A percentile compares a stretch with the other conserved stretches of the same genome.
These are phyloP conservation scores for Xiphorhynchus erythropygius DNA, from an alignment of 2,797 vertebrate genomes.

Conservation along the genomic window DNA sequence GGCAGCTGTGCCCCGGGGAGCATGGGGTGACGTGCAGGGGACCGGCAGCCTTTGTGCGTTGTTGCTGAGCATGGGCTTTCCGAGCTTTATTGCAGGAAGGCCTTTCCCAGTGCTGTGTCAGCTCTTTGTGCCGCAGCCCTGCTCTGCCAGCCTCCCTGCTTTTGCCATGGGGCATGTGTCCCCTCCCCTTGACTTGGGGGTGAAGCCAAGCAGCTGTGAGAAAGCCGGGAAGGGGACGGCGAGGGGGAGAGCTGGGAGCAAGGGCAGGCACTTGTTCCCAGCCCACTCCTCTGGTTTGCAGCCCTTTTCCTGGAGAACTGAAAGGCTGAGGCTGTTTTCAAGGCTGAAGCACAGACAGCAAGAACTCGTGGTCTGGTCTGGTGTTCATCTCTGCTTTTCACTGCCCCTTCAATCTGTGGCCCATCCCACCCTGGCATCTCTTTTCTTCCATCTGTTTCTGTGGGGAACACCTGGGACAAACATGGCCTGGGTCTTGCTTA, in stretches of 20 bases:
- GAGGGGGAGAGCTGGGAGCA: not conserved
- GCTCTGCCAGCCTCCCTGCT: constrained; percentile 44
- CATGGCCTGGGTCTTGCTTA: not conserved
- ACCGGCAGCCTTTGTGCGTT: constrained; percentile 74
- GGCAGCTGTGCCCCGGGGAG: not conserved
- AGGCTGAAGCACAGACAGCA: not conserved
- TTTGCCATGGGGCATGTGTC: constrained; percentile 40
- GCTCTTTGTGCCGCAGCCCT: constrained; percentile 55
- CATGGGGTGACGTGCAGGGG: constrained; percentile 20
- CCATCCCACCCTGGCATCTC: not conserved
- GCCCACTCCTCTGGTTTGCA: not conserved
- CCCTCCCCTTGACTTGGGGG: constrained; percentile 39
- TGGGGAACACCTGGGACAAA: not conserved
- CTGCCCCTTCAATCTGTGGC: not conserved
- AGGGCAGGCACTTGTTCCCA: not conserved
- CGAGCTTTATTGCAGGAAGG: constrained; percentile 57
- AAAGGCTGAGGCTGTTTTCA: not conserved
- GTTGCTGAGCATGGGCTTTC: constrained; percentile 76
- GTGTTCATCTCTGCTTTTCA: not conserved
- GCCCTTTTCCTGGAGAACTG: not conserved
- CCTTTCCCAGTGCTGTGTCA: constrained; percentile 64
- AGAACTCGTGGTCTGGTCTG: not conserved
- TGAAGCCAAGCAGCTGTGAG: constrained; percentile 5
- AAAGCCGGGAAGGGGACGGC: not conserved
- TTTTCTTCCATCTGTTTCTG: not conserved